Percentiles rank a stretch among this genome's conserved stretches.
Evolutionary conservation across 2,113 vertebrate genomes (phyloP).

Genomic region (Numida meleagris): DNA sequence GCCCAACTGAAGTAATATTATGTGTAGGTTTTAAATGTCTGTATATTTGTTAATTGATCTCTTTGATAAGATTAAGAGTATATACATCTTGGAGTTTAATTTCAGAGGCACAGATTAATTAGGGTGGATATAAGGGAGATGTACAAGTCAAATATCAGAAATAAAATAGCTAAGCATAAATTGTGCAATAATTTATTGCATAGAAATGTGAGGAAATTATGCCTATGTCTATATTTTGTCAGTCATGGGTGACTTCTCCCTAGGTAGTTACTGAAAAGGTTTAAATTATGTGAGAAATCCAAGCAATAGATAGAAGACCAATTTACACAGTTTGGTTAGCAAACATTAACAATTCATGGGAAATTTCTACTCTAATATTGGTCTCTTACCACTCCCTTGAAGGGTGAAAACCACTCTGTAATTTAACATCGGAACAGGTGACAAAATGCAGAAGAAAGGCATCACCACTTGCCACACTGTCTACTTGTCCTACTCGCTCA

Average conservation of each 20-base stretch:
- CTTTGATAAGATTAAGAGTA: background rate
- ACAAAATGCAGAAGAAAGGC: background rate
- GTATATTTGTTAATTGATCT: background rate
- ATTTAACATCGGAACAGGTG: background rate
- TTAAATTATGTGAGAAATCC: background rate
- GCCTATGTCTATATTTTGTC: background rate
- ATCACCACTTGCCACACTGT: fast-evolving
- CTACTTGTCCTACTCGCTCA: background rate
- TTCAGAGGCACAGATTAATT: background rate
- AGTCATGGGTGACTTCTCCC: background rate
- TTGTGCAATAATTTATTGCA: background rate
- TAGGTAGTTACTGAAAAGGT: background rate
- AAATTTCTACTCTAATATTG: background rate
- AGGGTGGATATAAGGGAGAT: background rate
- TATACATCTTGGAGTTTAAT: background rate
- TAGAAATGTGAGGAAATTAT: background rate
- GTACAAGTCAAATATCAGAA: too few relatives aligned
- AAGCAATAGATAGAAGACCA: background rate
- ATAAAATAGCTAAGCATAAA: too few relatives aligned
- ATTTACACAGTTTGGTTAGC: background rate
- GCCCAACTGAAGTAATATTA: background rate
- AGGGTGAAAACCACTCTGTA: background rate
- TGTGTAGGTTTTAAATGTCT: background rate
- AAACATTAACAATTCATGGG: background rate
- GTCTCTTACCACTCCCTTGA: background rate